A percentile compares a stretch with the other conserved stretches of the same genome.
Evolutionary conservation across 2,113 vertebrate species (phyloP).

Genomic region (Daphoenositta chrysoptera): DNA sequence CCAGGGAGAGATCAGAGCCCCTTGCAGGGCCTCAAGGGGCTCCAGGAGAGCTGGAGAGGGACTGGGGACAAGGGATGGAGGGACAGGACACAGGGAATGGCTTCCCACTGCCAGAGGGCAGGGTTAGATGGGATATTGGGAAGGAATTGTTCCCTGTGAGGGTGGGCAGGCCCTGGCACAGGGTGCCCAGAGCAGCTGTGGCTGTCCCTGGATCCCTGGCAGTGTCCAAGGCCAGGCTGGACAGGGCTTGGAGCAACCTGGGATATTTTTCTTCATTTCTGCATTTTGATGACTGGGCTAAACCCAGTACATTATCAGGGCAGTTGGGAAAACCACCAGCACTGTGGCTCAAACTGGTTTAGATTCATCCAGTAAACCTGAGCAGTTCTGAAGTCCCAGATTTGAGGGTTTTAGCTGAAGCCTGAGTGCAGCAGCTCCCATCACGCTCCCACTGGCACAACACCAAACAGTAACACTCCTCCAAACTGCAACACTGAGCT

Average conservation of each 20-base stretch:
- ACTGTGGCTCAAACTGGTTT: background rate
- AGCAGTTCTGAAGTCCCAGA: background rate
- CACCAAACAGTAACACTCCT: background rate
- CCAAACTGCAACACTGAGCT: background rate
- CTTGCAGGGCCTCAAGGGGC: background rate
- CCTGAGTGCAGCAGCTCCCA: background rate
- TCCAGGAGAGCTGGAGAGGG: background rate
- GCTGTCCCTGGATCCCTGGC: background rate
- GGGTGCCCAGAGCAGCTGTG: background rate
- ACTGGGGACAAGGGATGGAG: background rate
- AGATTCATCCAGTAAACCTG: background rate
- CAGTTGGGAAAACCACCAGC: background rate
- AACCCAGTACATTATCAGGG: background rate
- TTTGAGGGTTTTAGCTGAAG: background rate
- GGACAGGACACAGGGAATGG: background rate
- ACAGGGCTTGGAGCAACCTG: accelerated
- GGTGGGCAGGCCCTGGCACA: background rate
- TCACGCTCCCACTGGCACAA: background rate
- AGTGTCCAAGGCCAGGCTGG: background rate
- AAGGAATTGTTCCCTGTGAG: background rate
- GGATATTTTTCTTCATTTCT: background rate
- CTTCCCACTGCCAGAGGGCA: background rate
- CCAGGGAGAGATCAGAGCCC: background rate
- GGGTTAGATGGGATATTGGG: background rate
- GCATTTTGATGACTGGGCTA: background rate